Base-by-base conservation (phyloP, 2,113 vertebrate genomes). In the Aldabrachelys gigantea region DNA sequence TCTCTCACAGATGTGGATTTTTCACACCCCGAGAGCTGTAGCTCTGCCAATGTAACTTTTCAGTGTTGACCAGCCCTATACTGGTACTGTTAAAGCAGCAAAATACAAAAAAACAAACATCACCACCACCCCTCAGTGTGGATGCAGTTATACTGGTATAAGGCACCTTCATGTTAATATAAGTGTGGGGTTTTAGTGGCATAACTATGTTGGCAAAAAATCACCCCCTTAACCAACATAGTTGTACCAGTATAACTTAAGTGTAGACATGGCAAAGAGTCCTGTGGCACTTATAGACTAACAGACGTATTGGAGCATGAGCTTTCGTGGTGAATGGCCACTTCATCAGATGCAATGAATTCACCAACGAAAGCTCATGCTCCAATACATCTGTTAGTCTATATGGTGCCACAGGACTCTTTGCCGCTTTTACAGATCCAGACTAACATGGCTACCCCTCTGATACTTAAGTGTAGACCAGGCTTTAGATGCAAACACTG, bases 91-190 rank as follows among this genome's bases (percentile, higher is more conserved):
- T 72, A n/a, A 72, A 16, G n/a, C 19, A 72, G 65, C 7, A 22
- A 21, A 6, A 31, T 3, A 14, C 12, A 62, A 59, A 56, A 24
- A 57, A 57, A 57, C 56, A 59, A 59, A 2, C 53, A 22, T 1
- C 53, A 16, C 29, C 6, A 0, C 6, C 12, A 3, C 5, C 2
- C 35, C 65, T 1, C 38, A 69, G 35, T 38, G 65, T 38, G 8
- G 35, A 38, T 69, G 65, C 17, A 69, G 65, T n/a, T 69, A n/a
- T 65, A 35, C 62, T n/a, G 62, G 31, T 35, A 6, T n/a, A n/a
- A 69, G 31, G 8, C 17, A 21, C 35, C 65, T 69, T 69, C 65
- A 10, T 69, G 35, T 6, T n/a, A n/a, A 17, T 21, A n/a, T 69
- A 69, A 21, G 31, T n/a, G 35, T n/a, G 6, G 16, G 17, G 14